phyloP scores from a whole-genome alignment of 2,113 vertebrate genomes.

The Laticauda laticaudata region DNA sequence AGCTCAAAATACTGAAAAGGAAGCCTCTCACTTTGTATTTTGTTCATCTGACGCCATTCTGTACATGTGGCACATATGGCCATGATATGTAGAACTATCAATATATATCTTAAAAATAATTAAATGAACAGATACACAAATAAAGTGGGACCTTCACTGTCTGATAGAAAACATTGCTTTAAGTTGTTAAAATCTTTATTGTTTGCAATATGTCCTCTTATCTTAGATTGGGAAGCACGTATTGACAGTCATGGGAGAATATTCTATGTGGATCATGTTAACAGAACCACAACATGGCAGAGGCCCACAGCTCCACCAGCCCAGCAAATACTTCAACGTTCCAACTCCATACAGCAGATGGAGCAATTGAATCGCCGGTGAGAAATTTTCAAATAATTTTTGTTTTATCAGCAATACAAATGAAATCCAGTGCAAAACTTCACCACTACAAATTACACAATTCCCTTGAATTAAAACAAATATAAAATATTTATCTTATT shows the following conservation, averaged over 20 bases:
- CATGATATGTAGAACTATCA: background rate
- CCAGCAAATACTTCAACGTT: constrained; percentile 92
- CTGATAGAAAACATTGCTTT: background rate
- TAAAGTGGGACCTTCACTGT: background rate
- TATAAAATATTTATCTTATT: background rate
- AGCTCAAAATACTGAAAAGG: background rate
- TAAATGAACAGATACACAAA: background rate
- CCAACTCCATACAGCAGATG: constrained; percentile 98
- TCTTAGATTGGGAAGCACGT: constrained; percentile 94
- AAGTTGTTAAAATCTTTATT: background rate
- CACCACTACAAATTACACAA: background rate
- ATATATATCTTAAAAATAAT: background rate
- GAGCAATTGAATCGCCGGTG: constrained; percentile 97
- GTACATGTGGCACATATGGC: background rate
- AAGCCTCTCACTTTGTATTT: background rate
- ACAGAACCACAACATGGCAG: constrained; percentile 98
- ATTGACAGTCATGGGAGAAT: constrained; percentile 98
- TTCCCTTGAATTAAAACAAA: background rate
- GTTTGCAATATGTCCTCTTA: constrained; percentile 16
- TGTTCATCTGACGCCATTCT: background rate
- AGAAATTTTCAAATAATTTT: constrained; percentile 13
- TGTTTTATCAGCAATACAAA: background rate
- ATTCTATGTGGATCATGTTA: constrained; percentile 98
- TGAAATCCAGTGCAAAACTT: background rate
- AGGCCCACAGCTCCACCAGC: constrained; percentile 91